phyloP scores from a whole-genome alignment of 30 jellyfish, hydroid and myxozoan genomes.

The Aurelia sp. region DNA sequence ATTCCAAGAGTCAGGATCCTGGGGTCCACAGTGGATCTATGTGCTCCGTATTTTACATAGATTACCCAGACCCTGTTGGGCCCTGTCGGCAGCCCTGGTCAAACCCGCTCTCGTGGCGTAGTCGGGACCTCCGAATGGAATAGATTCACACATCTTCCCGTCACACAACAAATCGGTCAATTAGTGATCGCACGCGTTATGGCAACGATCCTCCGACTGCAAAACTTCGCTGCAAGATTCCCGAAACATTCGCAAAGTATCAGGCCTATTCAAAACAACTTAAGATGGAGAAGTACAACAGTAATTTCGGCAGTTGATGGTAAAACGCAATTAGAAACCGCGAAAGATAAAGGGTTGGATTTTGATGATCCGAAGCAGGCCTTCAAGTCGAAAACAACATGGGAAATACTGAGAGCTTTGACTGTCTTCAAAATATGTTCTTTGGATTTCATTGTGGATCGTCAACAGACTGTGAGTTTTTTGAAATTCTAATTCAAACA shows the following conservation, averaged over 20 bases:
- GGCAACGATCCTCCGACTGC: slow-evolving; percentile 23
- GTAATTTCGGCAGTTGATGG: slow-evolving; percentile 38
- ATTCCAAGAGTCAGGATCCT: no score
- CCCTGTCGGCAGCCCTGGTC: no score
- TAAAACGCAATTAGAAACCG: slow-evolving; percentile 5
- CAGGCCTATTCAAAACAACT: slow-evolving; percentile 13
- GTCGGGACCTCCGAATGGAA: no score
- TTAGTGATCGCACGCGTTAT: neutral
- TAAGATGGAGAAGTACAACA: slow-evolving; percentile 56
- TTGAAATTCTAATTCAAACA: neutral
- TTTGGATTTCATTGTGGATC: slow-evolving; percentile 67
- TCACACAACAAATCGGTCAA: no score
- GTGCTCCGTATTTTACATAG: no score
- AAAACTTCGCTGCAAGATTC: neutral
- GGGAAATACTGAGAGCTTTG: slow-evolving; percentile 91
- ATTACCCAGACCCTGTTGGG: no score
- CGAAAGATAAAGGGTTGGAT: slow-evolving; percentile 40
- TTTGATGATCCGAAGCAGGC: slow-evolving; percentile 82
- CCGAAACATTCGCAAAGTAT: neutral
- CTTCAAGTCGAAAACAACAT: slow-evolving; percentile 78
- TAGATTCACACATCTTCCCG: no score
- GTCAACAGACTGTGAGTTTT: slow-evolving; percentile 71
- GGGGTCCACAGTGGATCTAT: no score
- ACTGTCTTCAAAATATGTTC: slow-evolving; percentile 82
- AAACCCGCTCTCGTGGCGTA: no score